Evolutionary conservation across 2,797 vertebrate species (phyloP), one percentile per base, ranked within the genome.

Genomic region (Sphaeramia orbicularis): DNA sequence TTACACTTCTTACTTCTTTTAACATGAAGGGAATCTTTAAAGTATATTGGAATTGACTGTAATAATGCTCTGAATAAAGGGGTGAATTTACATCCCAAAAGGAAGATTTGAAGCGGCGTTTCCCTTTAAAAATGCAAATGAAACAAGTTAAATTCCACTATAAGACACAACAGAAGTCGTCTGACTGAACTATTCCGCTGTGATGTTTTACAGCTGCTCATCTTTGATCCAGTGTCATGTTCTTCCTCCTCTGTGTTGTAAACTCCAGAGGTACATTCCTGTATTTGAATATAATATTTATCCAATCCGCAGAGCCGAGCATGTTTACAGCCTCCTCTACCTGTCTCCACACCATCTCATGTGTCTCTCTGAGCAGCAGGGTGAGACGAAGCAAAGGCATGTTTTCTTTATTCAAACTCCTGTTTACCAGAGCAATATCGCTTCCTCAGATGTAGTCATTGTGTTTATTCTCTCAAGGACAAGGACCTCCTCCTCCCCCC

Each of bases 401-500:
- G 64, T 80, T 57, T 36, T 69, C 58, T 65, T 74, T 65, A 61
- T 63, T 71, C 55, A 55, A 59, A 55, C 45, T 63, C 64, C 50
- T 84, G 56, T 83, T 88, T 84, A 82, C 60, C 36, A 59, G 44
- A 57, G 45, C 58, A 80, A 71, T 71, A 85, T 73, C 68, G 57
- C 65, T 53, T 78, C 78, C 61, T 86, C 65, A 64, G 67, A 80
- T 84, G 74, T 76, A 67, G 72, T 70, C 64, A 72, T 85, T 74
- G 69, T 79, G 72, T 76, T 72, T 65, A 50, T 54, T 80, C 68
- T 60, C 56, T 49, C 74, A 86, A 89, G 81, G 86, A 90, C 85
- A 76, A 64, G 62, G 59, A 38, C 55, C 19, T 53, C 53, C 32
- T 30, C 66, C 21, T 30, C 66, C 21, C 49, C 53, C 53, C 66